These are phyloP conservation scores for Charanyca ferruginea DNA, from an alignment of 2,888 invertebrate species.

Conservation along the genomic window DNA sequence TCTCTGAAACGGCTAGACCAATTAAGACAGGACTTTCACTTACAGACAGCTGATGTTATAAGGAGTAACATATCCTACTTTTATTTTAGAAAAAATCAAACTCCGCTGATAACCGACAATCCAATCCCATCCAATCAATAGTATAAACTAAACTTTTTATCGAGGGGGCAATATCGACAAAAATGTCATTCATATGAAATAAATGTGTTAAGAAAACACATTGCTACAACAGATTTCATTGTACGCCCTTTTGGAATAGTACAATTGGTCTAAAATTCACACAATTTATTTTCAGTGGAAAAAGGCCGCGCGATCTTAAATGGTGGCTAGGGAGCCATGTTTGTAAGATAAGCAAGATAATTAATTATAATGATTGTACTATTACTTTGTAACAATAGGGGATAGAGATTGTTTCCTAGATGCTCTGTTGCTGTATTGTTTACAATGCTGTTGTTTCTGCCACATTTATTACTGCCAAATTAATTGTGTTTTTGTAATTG, in stretches of 20 bases:
- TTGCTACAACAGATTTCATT: not conserved
- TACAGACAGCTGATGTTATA: too few species aligned
- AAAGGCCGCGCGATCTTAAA: conserved; percentile 3
- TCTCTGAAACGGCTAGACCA: too few species aligned
- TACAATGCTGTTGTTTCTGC: not conserved
- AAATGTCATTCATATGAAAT: conserved; percentile 17
- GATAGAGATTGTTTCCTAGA: conserved; percentile 11
- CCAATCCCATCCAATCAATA: too few species aligned
- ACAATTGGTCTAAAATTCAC: conserved; percentile 6
- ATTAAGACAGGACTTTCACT: too few species aligned
- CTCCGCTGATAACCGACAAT: too few species aligned
- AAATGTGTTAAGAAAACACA: not conserved
- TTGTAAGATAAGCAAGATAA: conserved; percentile 36
- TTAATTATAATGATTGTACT: conserved; percentile 36
- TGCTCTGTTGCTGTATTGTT: not conserved
- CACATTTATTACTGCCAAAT: not conserved
- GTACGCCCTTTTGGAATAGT: not conserved
- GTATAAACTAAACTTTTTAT: too few species aligned
- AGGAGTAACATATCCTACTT: too few species aligned
- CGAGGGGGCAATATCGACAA: conserved; percentile 13
- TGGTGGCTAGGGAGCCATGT: conserved; percentile 22
- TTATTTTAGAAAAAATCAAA: too few species aligned
- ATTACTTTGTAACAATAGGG: conserved; percentile 20
- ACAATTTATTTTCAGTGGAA: conserved; percentile 23
- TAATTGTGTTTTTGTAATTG: not conserved